Evolutionary conservation across 2,888 invertebrate genomes (phyloP).

Genomic region (Pterostichus madidus): DNA sequence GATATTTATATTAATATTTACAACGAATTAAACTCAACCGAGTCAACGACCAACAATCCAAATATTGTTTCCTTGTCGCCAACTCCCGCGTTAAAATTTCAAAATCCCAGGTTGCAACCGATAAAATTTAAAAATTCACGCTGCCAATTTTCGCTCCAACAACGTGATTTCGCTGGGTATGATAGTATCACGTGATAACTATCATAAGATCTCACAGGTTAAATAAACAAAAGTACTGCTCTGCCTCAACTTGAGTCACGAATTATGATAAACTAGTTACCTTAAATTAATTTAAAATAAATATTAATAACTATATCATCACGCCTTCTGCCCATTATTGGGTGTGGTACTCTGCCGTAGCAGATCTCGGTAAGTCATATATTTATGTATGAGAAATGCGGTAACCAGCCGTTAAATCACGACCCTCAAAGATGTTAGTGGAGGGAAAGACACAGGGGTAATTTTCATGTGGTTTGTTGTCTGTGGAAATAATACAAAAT

Average conservation of each 20-base stretch:
- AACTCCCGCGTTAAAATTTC: slow-evolving; percentile 26
- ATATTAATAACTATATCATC: no score
- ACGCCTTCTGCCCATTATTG: no score
- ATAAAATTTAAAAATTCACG: slow-evolving; percentile 43
- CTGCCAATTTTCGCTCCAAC: slow-evolving; percentile 14
- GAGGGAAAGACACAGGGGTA: no score
- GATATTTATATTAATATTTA: slow-evolving; percentile 41
- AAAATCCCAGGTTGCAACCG: not conserved
- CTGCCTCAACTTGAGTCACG: not conserved
- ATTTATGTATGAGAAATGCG: no score
- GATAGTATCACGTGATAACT: not conserved
- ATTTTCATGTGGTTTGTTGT: no score
- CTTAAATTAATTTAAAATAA: no score
- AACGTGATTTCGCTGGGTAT: slow-evolving; percentile 15
- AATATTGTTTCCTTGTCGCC: slow-evolving; percentile 29
- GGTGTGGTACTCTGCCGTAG: no score
- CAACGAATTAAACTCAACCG: slow-evolving; percentile 19
- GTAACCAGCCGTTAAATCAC: no score
- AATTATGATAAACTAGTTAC: not conserved
- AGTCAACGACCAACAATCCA: slow-evolving; percentile 42
- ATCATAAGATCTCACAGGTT: slow-evolving; percentile 2
- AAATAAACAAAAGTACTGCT: not conserved
- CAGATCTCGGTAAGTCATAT: no score
- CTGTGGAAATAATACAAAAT: no score
- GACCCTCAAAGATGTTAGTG: no score